These are phyloP conservation scores for Phylloscopus whistleri DNA, from an alignment of 2,113 vertebrate species.

Conservation along the genomic window DNA sequence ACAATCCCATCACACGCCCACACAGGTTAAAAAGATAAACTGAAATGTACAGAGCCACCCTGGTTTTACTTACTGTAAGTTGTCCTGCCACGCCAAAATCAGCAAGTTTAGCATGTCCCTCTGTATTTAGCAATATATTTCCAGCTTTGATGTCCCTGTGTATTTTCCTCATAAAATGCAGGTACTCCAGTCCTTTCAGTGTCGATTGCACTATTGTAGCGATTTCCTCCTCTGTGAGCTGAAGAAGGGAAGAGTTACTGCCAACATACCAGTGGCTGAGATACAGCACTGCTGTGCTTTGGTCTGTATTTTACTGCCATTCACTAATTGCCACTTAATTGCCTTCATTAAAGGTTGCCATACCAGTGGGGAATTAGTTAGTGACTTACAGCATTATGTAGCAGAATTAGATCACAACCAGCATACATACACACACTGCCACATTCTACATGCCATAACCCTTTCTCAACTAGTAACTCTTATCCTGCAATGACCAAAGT, in stretches of 20 bases:
- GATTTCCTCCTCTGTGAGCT: slow-evolving; percentile 93
- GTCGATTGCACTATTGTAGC: slow-evolving; percentile 88
- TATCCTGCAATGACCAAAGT: neutral
- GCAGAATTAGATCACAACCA: neutral
- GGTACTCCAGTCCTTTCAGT: slow-evolving; percentile 90
- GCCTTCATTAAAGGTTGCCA: neutral
- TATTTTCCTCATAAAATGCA: slow-evolving; percentile 99
- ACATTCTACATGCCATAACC: neutral
- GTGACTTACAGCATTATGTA: neutral
- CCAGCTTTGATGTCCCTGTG: slow-evolving; percentile 96
- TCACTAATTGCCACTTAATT: neutral
- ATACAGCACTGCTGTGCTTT: neutral
- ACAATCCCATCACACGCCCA: neutral
- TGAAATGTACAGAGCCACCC: neutral
- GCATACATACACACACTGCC: fast-evolving
- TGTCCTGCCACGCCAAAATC: slow-evolving; percentile 97
- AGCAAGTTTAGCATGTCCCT: slow-evolving; percentile 93
- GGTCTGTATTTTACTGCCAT: neutral
- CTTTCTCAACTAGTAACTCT: neutral
- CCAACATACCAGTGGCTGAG: neutral
- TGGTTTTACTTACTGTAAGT: slow-evolving; percentile 82
- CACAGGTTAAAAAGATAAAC: neutral
- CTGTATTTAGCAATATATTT: slow-evolving; percentile 91
- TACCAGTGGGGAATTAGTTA: neutral
- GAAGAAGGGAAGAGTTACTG: slow-evolving; percentile 22